Evolutionary conservation across 1,140 invertebrate genomes (phyloP), one percentile per base, ranked within the genome.

Genomic region (Helicorthomorpha holstii): DNA sequence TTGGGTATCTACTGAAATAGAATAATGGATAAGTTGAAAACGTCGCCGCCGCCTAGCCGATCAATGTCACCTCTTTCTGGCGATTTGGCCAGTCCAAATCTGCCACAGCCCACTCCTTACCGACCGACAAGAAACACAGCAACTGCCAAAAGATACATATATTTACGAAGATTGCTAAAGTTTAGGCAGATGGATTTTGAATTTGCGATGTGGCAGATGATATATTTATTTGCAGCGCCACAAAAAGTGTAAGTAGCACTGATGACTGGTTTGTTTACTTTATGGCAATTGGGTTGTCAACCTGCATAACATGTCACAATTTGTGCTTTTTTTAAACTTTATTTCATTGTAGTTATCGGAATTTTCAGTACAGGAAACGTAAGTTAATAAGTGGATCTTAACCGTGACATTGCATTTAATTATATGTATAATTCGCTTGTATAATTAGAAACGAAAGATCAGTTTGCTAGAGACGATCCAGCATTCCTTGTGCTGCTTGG

Each of bases 131-230:
- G 82, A 59, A 80, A 83, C 62, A 82, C 82, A 52, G 90, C 90
- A 43, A 81, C 87, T 46, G 83, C 85, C 2, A 96, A 95, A 72
- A 76, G 88, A 59, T 89, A 89, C 63, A 91, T 91, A 73, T 97
- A 92, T 69, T 68, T 97, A 34, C 71, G 89, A 58, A 77, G 92
- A 60, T 68, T 98, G 34, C 75, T 96, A 24, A 90, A 93, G 69
- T 93, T 91, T 64, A 78, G 88, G 63, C 94, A 98, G 71, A 98
- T 99, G 95, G 95, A 99, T 69, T 98, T 98, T 74, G 91, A 99
- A 66, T 98, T 94, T 76, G 95, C 94, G 1, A 73, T 86, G 12
- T 98, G 94, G 94, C 95, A 99, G 78, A 97, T 98, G 88, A 70
- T 95, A 0, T 96, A 95, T 69, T 72, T 99, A 48, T 92, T 98